Evolutionary conservation across 2,888 invertebrate species (phyloP).

Genomic region (Phaedon cochleariae): DNA sequence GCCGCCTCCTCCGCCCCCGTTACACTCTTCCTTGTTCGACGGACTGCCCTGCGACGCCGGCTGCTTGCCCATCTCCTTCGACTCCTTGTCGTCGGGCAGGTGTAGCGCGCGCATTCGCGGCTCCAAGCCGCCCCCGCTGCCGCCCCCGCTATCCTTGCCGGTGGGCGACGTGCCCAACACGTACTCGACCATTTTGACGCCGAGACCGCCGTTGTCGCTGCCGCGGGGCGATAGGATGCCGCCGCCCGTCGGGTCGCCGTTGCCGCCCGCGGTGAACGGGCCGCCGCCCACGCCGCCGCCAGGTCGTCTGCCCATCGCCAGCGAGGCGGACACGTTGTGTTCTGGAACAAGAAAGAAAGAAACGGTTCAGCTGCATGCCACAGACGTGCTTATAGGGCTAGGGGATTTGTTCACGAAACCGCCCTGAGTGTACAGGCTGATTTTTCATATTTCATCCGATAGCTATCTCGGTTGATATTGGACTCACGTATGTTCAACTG

Average conservation of each 20-base stretch:
- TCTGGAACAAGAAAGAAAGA: constrained; percentile 59
- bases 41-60: constrained; percentile 67
- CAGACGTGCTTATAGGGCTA: too few relatives aligned
- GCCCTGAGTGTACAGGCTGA: too few relatives aligned
- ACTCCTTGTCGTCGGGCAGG: constrained; percentile 67
- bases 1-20: constrained; percentile 40
- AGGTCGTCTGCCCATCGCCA: constrained; percentile 78
- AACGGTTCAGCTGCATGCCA: background rate
- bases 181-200: constrained; percentile 98
- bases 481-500: too few relatives aligned
- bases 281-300: constrained; percentile 72
- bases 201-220: constrained; percentile 88
- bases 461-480: too few relatives aligned
- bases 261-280: constrained; percentile 66
- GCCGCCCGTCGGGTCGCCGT: constrained; percentile 64
- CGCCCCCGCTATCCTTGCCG: constrained; percentile 68
- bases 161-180: constrained; percentile 94
- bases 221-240: constrained; percentile 77
- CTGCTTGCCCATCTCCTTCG: constrained; percentile 67
- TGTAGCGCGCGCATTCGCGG: constrained; percentile 72
- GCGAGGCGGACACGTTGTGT: constrained; percentile 75
- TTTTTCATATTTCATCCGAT: too few relatives aligned
- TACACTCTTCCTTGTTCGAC: constrained; percentile 59
- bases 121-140: constrained; percentile 65
- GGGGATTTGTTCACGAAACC: too few relatives aligned